Percentiles rank a stretch among this genome's conserved stretches.
phyloP scores from a whole-genome alignment of 2,888 invertebrate genomes.

The Zele albiditarsus region DNA sequence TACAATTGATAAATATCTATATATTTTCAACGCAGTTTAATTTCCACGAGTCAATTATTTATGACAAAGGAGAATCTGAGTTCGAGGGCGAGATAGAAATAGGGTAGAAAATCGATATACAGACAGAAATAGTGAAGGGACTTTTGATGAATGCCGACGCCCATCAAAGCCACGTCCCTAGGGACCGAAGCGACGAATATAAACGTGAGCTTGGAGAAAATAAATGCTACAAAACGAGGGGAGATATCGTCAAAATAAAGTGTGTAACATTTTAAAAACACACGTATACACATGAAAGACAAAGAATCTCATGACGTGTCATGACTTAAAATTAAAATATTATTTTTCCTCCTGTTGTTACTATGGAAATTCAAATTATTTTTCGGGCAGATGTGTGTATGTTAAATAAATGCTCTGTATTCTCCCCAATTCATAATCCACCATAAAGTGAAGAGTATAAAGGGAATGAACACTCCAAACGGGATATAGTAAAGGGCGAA shows the following conservation, averaged over 20 bases:
- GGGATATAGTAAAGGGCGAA: neutral
- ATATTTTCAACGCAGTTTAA: neutral
- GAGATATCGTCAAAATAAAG: conserved; percentile 41
- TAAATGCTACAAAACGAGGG: conserved; percentile 49
- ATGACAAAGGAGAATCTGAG: neutral
- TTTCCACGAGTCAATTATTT: conserved; percentile 4
- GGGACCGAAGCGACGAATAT: conserved; percentile 29
- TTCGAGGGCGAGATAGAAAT: conserved; percentile 5
- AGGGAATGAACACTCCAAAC: neutral
- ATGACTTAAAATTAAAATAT: neutral
- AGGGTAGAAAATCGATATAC: conserved; percentile 26
- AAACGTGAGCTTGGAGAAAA: neutral
- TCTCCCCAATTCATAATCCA: neutral
- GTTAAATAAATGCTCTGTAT: neutral
- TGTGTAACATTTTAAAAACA: neutral
- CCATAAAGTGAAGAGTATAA: conserved; percentile 2
- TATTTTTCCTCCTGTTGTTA: neutral
- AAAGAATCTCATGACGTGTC: neutral
- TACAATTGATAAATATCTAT: neutral
- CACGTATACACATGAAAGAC: neutral
- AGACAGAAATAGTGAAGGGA: conserved; percentile 36
- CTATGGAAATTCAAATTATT: neutral
- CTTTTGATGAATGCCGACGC: conserved; percentile 50
- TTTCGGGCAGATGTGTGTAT: neutral
- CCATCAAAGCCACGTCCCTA: conserved; percentile 46